Percentiles rank a stretch among this genome's conserved stretches.
These are phyloP conservation scores for Caranx ignobilis DNA, from an alignment of 2,113 vertebrate species.

Conservation along the genomic window DNA sequence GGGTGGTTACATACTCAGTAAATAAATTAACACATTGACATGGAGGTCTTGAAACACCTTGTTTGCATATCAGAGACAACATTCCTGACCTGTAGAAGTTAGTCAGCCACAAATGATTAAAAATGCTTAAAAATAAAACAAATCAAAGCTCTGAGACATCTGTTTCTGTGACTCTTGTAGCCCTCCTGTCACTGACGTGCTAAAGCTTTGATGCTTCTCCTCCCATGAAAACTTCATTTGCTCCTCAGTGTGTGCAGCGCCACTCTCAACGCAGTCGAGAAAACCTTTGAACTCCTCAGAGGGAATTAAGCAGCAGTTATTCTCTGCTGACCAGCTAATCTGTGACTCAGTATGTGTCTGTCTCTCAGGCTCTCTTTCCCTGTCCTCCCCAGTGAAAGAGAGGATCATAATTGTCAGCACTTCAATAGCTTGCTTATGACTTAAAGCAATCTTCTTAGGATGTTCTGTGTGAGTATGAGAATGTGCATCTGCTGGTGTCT, in stretches of 20 bases:
- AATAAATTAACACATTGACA: neutral
- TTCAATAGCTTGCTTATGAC: conserved; percentile 63
- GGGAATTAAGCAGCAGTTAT: conserved; percentile 57
- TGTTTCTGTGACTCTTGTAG: conserved; percentile 13
- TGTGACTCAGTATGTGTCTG: conserved; percentile 55
- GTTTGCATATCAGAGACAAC: neutral
- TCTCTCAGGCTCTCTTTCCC: conserved; percentile 46
- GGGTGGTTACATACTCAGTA: conserved; percentile 15
- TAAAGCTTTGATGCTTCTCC: conserved; percentile 32
- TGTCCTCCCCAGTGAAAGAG: conserved; percentile 51
- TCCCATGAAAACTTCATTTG: conserved; percentile 25
- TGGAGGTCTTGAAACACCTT: conserved; percentile 1
- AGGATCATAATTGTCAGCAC: conserved; percentile 64
- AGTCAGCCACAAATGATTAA: neutral
- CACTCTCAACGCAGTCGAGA: conserved; percentile 20
- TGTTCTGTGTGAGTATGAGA: conserved; percentile 10
- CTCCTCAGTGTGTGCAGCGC: conserved; percentile 21
- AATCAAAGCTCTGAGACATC: conserved; percentile 29
- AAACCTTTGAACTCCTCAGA: conserved; percentile 53
- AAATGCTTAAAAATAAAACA: conserved; percentile 6
- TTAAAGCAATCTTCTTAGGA: conserved; percentile 63
- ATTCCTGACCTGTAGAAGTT: neutral
- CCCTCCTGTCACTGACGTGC: conserved; percentile 15
- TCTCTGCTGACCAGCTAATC: conserved; percentile 72
- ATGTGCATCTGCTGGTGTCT: conserved; percentile 35